These are phyloP conservation scores for Ardeotis arabs DNA, from an alignment of 2,113 vertebrate genomes.

Conservation along the genomic window DNA sequence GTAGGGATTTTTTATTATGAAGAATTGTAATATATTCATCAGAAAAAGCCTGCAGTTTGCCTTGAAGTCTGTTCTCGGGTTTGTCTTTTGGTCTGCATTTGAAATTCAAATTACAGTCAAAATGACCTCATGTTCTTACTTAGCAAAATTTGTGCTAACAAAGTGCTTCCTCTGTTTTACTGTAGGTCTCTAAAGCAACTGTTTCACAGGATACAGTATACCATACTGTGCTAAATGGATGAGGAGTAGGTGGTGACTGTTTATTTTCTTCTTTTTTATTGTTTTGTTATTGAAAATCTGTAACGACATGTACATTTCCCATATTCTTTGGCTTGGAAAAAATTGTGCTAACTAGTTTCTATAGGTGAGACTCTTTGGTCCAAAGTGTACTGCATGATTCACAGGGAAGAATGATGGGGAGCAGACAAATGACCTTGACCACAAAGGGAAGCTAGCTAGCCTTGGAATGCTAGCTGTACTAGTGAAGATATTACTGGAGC, in stretches of 20 bases:
- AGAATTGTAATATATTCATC: background rate
- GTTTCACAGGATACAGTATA: background rate
- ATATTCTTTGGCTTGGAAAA: background rate
- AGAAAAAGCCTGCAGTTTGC: background rate
- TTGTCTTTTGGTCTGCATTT: background rate
- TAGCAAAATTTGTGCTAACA: background rate
- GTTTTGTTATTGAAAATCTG: background rate
- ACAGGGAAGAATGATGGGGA: background rate
- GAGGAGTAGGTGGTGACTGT: background rate
- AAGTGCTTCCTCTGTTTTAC: background rate
- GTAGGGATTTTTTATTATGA: background rate
- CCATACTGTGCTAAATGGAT: background rate
- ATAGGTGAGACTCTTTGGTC: background rate
- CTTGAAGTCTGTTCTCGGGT: conserved; percentile 7
- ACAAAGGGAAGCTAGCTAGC: background rate
- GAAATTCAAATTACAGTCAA: conserved; percentile 8
- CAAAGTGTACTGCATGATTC: background rate
- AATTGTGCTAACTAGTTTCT: background rate
- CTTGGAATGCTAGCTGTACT: background rate
- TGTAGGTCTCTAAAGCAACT: background rate
- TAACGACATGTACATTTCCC: background rate
- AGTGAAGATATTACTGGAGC: background rate
- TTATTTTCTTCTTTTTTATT: background rate
- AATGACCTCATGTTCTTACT: background rate
- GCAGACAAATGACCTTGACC: background rate